Percentiles rank a stretch among this genome's conserved stretches.
Conservation (phyloP, 2,113 vertebrate species). For the Ciconia boyciana region DNA sequence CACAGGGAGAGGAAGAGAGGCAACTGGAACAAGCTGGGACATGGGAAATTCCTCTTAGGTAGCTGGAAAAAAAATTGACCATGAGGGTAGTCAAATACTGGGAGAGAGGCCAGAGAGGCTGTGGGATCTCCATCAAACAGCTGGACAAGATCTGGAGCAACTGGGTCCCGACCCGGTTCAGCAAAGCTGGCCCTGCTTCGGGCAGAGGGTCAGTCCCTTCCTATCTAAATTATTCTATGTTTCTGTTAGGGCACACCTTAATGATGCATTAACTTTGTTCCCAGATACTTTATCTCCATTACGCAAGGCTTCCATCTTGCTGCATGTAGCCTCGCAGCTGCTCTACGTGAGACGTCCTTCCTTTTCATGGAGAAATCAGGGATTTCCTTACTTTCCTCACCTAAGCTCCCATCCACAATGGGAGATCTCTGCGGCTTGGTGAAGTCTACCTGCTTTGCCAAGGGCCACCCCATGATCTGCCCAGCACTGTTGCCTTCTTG, state of each 20-base stretch:
- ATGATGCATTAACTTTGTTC: neutral
- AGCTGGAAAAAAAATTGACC: neutral
- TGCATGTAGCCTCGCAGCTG: neutral
- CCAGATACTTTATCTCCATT: neutral
- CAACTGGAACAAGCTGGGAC: neutral
- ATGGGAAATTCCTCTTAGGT: neutral
- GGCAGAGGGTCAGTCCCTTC: neutral
- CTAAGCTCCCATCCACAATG: neutral
- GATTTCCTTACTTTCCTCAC: neutral
- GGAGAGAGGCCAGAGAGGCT: neutral
- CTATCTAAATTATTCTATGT: neutral
- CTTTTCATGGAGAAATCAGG: neutral
- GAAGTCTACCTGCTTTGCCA: neutral
- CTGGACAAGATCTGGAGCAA: neutral
- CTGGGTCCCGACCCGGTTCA: accelerated
- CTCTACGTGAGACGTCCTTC: neutral
- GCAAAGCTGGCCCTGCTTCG: neutral
- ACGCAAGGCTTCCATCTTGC: neutral
- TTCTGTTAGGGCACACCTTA: neutral
- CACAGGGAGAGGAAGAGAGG: neutral
- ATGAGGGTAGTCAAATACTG: neutral
- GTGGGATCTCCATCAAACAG: neutral
- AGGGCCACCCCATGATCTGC: neutral
- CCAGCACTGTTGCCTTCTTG: accelerated
- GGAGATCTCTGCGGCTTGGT: neutral